Evolutionary conservation across 2,888 invertebrate genomes (phyloP), one percentile per base, ranked within the genome.

Genomic region (Aricia artaxerxes): DNA sequence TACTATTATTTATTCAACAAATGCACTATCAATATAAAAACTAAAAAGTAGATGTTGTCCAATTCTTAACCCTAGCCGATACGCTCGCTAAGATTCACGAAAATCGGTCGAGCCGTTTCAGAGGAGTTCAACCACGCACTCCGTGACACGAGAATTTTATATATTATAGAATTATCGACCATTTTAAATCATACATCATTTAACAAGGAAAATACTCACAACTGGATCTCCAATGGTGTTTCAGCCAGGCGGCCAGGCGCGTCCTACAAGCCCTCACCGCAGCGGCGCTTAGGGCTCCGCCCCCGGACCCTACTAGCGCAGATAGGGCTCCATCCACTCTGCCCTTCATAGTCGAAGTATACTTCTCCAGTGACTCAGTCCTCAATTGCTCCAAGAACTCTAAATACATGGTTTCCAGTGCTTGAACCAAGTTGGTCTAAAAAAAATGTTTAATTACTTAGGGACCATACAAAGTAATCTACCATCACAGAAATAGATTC

Each of bases 201-300:
- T 24, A 61, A 9, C 2, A 64, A 64, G 24, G 24, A 31, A 61
- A 9, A 64, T 13, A 81, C 82, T 83, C 24, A 86, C 86, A 83
- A 2, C 83, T 83, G 13, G 78, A 82, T 2, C 78, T 85, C 88
- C 92, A 91, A 38, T 91, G 90, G 1, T 90, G 90, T 0, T 84
- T 80, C 0, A 91, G 79, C 92, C 92, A 92, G 73, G 86, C 86
- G 0, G 73, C 60, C 0, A 91, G 85, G 1, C 87, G 78, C 83
- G n/a, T 85, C 40, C 78, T 77, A n/a, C 82, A 44, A 85, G 85
- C 85, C 0, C 84, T 81, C 0, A 83, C 86, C 0, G 87, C 90
- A 0, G 89, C 82, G 3, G 87, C 81, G 4, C 85, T 87, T 0
- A 91, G 83, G 9, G 79, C n/a, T 89, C 87, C 16, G 89, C 89